Percentiles rank a stretch among this genome's conserved stretches.
Conservation (phyloP, 2,113 vertebrate genomes). For the Manacus vitellinus region DNA sequence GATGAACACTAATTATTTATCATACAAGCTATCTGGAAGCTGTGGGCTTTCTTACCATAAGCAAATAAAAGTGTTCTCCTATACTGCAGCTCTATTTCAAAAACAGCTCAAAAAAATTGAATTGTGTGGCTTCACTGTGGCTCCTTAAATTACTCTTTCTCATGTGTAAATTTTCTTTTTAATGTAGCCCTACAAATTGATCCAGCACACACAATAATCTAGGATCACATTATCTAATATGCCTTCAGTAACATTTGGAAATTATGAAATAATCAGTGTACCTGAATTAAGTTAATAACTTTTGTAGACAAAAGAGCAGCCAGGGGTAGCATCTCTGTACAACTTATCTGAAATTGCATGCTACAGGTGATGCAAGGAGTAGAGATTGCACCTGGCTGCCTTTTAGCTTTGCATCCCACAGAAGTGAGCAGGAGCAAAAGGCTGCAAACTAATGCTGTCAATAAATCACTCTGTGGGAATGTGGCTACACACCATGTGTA, state of each 20-base stretch:
- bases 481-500: not conserved
- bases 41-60: not conserved
- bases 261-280: not conserved
- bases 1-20: not conserved
- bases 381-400: not conserved
- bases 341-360: not conserved
- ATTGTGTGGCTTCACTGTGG: not conserved
- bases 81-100: not conserved
- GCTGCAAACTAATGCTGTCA: not conserved
- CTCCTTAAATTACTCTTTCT: not conserved
- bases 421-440: not conserved
- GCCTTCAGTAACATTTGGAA: not conserved
- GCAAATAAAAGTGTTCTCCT: not conserved
- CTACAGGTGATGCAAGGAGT: not conserved
- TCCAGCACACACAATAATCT: not conserved
- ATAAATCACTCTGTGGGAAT: not conserved
- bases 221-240: not conserved
- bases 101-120: not conserved
- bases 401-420: not conserved
- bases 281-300: constrained; percentile 2
- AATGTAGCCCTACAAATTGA: not conserved
- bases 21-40: not conserved
- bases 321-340: not conserved
- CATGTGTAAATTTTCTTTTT: not conserved
- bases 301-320: not conserved